A percentile compares a stretch with the other conserved stretches of the same genome.
Evolutionary conservation across 1,140 invertebrate genomes (phyloP).

Genomic region (Scaptomyza montana): DNA sequence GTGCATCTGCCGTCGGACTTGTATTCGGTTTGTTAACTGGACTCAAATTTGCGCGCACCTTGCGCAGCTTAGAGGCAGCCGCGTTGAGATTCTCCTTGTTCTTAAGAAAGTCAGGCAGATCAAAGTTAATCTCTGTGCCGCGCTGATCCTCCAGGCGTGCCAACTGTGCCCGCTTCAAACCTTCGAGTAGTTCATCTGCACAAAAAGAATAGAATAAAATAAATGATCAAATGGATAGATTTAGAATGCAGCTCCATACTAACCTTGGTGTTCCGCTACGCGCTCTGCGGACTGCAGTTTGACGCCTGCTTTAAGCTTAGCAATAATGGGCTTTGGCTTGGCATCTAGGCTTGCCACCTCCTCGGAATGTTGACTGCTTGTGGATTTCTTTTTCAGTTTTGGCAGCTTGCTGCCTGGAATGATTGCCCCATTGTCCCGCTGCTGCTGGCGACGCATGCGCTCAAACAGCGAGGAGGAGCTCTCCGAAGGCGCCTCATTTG

Average conservation of each 20-base stretch:
- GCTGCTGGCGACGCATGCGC: conserved; percentile 85
- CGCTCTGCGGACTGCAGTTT: conserved; percentile 87
- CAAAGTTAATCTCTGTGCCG: conserved; percentile 92
- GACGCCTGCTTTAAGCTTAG: conserved; percentile 88
- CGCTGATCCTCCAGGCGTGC: conserved; percentile 91
- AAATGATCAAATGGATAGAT: not conserved
- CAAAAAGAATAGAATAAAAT: not conserved
- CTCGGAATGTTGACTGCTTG: conserved; percentile 73
- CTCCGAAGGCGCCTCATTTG: conserved; percentile 90
- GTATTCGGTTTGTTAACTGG: conserved; percentile 61
- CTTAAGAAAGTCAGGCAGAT: conserved; percentile 91
- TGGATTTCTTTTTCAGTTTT: conserved; percentile 76
- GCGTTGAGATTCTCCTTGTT: conserved; percentile 84
- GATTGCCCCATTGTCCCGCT: conserved; percentile 84
- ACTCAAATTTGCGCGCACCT: conserved; percentile 69
- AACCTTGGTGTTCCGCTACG: conserved; percentile 88
- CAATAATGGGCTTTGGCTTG: conserved; percentile 86
- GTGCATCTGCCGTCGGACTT: conserved; percentile 44
- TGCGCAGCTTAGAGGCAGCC: conserved; percentile 70
- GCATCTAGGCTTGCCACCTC: conserved; percentile 49
- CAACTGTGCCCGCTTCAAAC: conserved; percentile 90
- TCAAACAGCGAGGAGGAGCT: conserved; percentile 87
- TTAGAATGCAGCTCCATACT: not conserved
- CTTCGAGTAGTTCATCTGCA: conserved; percentile 88
- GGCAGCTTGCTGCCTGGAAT: conserved; percentile 71